These are phyloP conservation scores for Ornithorhynchus anatinus DNA, from an alignment of 2,113 vertebrate genomes.

Conservation along the genomic window DNA sequence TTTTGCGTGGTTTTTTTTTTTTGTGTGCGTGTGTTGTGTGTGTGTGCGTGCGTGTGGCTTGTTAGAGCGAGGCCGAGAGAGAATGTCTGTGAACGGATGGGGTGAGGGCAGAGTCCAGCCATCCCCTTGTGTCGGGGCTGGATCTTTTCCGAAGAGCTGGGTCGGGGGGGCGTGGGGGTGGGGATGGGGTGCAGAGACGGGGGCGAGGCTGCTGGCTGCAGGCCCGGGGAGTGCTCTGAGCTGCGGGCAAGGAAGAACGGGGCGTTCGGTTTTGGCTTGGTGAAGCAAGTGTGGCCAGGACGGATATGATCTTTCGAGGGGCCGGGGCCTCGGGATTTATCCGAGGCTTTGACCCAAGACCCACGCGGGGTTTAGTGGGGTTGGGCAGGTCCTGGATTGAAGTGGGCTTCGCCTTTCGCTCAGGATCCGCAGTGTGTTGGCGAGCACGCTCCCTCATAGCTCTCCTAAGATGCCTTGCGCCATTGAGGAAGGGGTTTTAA, in stretches of 20 bases:
- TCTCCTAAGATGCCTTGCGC: not conserved
- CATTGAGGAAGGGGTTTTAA: too few species aligned
- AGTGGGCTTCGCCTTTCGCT: not conserved
- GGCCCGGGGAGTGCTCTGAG: too few species aligned
- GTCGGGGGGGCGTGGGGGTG: not conserved
- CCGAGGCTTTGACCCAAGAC: not conserved
- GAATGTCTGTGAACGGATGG: too few species aligned
- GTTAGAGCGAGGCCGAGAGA: too few species aligned
- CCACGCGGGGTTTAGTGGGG: not conserved
- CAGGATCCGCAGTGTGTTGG: not conserved
- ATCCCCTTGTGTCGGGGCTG: not conserved
- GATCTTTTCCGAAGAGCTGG: not conserved
- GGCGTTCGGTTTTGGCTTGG: too few species aligned
- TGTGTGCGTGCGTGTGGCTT: not conserved
- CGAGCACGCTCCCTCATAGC: not conserved
- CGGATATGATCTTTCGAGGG: too few species aligned
- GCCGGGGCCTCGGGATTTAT: too few species aligned
- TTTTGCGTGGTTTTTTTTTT: slow-evolving; percentile 16
- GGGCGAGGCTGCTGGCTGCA: too few species aligned
- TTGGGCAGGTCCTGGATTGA: not conserved
- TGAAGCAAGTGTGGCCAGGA: too few species aligned
- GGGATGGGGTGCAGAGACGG: slow-evolving; percentile 27
- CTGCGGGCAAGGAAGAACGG: too few species aligned
- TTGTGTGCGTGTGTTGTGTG: not conserved
- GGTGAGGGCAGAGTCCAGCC: too few species aligned